Conservation (phyloP, 2,888 invertebrate species). For the Andrena hattorfiana region DNA sequence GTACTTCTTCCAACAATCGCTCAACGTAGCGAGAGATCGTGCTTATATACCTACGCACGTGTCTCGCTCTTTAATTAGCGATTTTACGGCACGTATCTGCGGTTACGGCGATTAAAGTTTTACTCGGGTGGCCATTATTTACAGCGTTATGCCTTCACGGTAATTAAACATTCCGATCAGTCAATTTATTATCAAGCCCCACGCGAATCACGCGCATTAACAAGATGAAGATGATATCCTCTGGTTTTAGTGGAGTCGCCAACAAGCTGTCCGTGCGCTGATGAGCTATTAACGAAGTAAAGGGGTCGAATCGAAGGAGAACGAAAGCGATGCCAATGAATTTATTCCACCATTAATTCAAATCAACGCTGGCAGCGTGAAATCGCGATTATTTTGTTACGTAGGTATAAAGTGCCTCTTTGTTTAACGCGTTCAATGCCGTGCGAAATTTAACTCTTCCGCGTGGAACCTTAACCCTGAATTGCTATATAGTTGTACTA, state of each 20-base stretch:
- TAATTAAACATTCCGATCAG: constrained; percentile 31
- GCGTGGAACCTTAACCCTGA: constrained; percentile 19
- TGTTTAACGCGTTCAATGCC: constrained; percentile 3
- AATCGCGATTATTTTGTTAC: neutral
- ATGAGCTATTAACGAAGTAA: neutral
- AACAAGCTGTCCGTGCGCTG: neutral
- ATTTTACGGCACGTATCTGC: neutral
- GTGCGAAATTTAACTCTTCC: constrained; percentile 21
- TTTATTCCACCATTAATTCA: neutral
- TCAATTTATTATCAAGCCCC: neutral
- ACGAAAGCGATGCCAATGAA: neutral
- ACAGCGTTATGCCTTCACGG: constrained; percentile 22
- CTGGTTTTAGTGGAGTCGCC: neutral
- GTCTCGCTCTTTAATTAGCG: neutral
- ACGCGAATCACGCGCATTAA: neutral
- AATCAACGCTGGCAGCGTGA: neutral
- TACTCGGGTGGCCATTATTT: constrained; percentile 10
- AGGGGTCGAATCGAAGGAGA: neutral
- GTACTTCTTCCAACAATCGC: neutral
- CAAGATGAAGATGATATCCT: neutral
- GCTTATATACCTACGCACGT: neutral
- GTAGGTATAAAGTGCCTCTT: neutral
- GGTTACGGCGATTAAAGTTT: neutral
- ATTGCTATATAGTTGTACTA: too few species aligned
- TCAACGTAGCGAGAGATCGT: neutral